A percentile compares a stretch with the other conserved stretches of the same genome.
Evolutionary conservation across 2,888 invertebrate species (phyloP).

Genomic region (Cerastis leucographa): DNA sequence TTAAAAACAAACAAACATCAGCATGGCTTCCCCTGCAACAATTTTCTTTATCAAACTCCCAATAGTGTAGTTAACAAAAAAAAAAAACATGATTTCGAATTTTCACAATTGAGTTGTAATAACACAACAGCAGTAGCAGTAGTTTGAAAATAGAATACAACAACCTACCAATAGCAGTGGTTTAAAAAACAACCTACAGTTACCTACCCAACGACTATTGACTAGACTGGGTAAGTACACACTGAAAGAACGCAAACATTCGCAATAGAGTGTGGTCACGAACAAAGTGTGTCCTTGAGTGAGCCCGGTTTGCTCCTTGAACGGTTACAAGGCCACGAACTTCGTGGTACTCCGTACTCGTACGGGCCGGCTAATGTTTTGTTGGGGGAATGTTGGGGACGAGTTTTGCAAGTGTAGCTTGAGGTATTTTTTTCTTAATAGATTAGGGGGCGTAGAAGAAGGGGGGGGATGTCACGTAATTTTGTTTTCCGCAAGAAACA

Average conservation of each 20-base stretch:
- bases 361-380: conserved; percentile 21
- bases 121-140: neutral
- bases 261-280: conserved; percentile 54
- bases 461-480: neutral
- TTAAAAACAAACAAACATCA: neutral
- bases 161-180: neutral
- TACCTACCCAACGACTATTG: conserved; percentile 13
- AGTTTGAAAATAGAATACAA: neutral
- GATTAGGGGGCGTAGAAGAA: neutral
- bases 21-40: neutral
- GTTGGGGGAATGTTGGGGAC: neutral
- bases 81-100: neutral
- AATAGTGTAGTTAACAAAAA: neutral
- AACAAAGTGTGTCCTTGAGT: conserved; percentile 52
- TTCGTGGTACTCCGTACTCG: conserved; percentile 30
- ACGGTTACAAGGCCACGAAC: conserved; percentile 57
- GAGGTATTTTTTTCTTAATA: neutral
- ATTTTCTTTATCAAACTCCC: neutral
- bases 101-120: neutral
- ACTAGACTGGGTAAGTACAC: conserved; percentile 43
- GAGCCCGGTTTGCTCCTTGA: conserved; percentile 52
- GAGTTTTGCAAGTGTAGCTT: neutral
- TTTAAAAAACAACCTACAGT: neutral
- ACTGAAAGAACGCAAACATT: conserved; percentile 55
- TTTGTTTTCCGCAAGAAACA: neutral